Evolutionary conservation across 2,888 invertebrate genomes (phyloP), one percentile per base, ranked within the genome.

Genomic region (Crematogaster levior): DNA sequence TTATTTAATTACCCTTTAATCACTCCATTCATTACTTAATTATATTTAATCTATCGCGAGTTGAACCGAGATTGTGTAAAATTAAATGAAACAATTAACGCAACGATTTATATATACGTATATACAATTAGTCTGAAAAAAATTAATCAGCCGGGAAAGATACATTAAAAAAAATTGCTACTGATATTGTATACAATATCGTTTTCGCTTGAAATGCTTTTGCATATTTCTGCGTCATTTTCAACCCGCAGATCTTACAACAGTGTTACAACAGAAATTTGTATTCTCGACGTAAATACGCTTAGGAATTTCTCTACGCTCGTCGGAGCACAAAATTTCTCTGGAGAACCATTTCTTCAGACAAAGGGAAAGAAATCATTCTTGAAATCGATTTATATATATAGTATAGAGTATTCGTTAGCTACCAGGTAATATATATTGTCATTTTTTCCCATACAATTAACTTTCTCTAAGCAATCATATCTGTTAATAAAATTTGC

Each of bases 291-390:
- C 27, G 72, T 43, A 53, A 53, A 70, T 77, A 51, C 37, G n/a
- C 46, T 66, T 51, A 68, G 68, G 10, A 68, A n/a, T 56, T 24
- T 3, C 24, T 70, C 24, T 30, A 24, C 18, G 72, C 73, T 79
- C 18, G 56, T 79, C 56, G 30, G 56, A 66, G 72, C 77, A 79
- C 34, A 70, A 79, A 58, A 79, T 79, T 79, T 79, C 77, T 79
- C 77, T 79, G n/a, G 77, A 79, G 77, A 34, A 79, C 12, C 70
- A 58, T 51, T 72, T 79, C 40, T 77, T 79, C 10, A 7, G 34
- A 7, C 10, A 6, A 24, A 70, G 12, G 5, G 6, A 10, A 34
- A 34, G 5, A 3, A 0, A 37, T 4, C 0, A 27, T 34, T 70
- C 18, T 21, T 21, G 18, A 53, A 70, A 70, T 37, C 34, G 24